These are phyloP conservation scores for Paralichthys olivaceus DNA, from an alignment of 2,113 vertebrate genomes.

Conservation along the genomic window DNA sequence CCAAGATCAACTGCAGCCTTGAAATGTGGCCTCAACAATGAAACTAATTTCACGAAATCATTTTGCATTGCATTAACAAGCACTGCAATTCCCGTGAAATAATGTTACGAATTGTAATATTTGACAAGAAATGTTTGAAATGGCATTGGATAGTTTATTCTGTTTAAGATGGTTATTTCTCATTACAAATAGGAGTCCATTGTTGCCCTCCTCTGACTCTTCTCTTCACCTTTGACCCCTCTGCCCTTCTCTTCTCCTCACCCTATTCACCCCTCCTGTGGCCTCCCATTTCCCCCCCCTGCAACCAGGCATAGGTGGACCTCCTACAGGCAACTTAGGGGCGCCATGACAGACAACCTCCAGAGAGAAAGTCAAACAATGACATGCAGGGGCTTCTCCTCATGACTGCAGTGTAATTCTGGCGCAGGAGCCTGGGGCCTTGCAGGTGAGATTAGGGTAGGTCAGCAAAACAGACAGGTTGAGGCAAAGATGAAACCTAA, in stretches of 20 bases:
- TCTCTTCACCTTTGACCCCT: constrained; percentile 37
- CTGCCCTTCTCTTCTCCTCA: background rate
- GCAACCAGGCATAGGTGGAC: constrained; percentile 44
- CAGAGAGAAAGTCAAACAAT: constrained; percentile 59
- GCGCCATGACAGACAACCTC: constrained; percentile 44
- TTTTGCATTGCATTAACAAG: no score
- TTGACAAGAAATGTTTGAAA: background rate
- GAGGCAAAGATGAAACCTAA: constrained; percentile 43
- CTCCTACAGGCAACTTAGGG: constrained; percentile 64
- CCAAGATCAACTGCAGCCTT: background rate
- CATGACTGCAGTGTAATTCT: constrained; percentile 45
- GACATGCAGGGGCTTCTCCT: constrained; percentile 35
- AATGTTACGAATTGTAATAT: background rate
- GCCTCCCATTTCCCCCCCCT: constrained; percentile 5
- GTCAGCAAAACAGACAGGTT: constrained; percentile 33
- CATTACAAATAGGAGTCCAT: constrained; percentile 4
- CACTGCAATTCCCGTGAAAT: no score
- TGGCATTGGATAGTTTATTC: background rate
- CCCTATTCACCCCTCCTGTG: constrained; percentile 19
- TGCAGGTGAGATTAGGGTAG: constrained; percentile 1
- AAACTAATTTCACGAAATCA: background rate
- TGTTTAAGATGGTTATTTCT: background rate
- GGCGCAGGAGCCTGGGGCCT: constrained; percentile 23
- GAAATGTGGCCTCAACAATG: no score
- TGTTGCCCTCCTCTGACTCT: constrained; percentile 17